A percentile compares a stretch with the other conserved stretches of the same genome.
Evolutionary conservation across 1,140 invertebrate genomes (phyloP).

Genomic region (Sitodiplosis mosellana): DNA sequence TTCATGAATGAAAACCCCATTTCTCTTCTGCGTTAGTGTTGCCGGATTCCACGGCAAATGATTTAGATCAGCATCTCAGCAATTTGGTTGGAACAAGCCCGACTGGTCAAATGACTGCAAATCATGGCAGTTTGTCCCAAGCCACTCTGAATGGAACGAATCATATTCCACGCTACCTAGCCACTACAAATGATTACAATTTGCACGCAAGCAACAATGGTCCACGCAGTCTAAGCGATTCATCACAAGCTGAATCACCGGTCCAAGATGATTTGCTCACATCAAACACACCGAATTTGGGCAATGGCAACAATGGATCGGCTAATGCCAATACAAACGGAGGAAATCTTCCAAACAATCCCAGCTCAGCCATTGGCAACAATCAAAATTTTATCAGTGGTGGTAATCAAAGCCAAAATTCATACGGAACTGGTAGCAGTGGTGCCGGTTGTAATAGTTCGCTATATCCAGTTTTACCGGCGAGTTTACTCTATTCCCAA

Average conservation of each 20-base stretch:
- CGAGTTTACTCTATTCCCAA: conserved; percentile 64
- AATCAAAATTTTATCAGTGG: too few species aligned
- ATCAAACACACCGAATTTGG: conserved; percentile 30
- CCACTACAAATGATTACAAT: conserved; percentile 14
- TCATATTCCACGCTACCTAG: background rate
- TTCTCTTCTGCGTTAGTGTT: conserved; percentile 34
- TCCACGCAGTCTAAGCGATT: conserved; percentile 54
- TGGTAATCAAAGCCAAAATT: conserved; percentile 21
- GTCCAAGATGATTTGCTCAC: conserved; percentile 55
- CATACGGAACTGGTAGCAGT: conserved; percentile 14
- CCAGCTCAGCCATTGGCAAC: too few species aligned
- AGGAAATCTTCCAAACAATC: conserved; percentile 3
- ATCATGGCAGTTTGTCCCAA: conserved; percentile 22
- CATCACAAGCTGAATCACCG: conserved; percentile 62
- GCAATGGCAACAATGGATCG: conserved; percentile 11
- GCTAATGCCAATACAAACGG: conserved; percentile 22
- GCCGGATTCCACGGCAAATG: conserved; percentile 52
- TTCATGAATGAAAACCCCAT: too few species aligned
- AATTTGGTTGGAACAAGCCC: conserved; percentile 42
- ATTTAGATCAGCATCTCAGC: conserved; percentile 56
- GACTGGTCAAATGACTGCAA: conserved; percentile 20
- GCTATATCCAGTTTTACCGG: conserved; percentile 51
- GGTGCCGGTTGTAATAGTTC: conserved; percentile 37
- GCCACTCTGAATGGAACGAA: conserved; percentile 26
- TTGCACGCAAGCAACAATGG: conserved; percentile 25